A percentile compares a stretch with the other conserved stretches of the same genome.
Evolutionary conservation across 2,888 invertebrate species (phyloP).

Genomic region (Drosophila vallismaia): DNA sequence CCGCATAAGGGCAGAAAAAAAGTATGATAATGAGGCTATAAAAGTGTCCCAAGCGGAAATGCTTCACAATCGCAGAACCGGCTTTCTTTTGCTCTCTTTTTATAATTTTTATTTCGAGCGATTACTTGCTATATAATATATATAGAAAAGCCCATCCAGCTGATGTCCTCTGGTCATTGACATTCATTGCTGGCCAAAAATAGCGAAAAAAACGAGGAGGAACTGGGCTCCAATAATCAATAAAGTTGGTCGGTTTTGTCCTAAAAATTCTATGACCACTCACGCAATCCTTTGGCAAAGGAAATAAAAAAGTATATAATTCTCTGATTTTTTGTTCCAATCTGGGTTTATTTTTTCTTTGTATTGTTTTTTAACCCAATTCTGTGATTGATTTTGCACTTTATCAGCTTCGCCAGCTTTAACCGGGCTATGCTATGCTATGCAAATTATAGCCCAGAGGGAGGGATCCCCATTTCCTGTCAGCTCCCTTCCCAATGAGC

Average conservation of each 20-base stretch:
- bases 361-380: slow-evolving; percentile 9
- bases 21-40: slow-evolving; percentile 44
- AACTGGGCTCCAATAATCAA: slow-evolving; percentile 59
- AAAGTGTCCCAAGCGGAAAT: slow-evolving; percentile 63
- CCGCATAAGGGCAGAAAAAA: slow-evolving; percentile 7
- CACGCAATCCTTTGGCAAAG: slow-evolving; percentile 57
- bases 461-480: slow-evolving; percentile 13
- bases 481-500: slow-evolving; percentile 27
- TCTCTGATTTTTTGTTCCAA: not conserved
- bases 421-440: slow-evolving; percentile 56
- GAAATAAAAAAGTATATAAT: too few species aligned
- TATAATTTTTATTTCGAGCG: slow-evolving; percentile 8
- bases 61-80: slow-evolving; percentile 46
- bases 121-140: not conserved
- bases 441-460: slow-evolving; percentile 39
- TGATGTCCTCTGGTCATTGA: slow-evolving; percentile 74
- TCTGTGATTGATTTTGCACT: slow-evolving; percentile 76
- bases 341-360: slow-evolving; percentile 28
- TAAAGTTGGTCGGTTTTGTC: slow-evolving; percentile 55
- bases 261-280: slow-evolving; percentile 54
- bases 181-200: slow-evolving; percentile 54
- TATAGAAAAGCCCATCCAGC: slow-evolving; percentile 53
- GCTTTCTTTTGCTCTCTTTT: slow-evolving; percentile 19
- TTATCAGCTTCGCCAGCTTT: slow-evolving; percentile 68
- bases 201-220: slow-evolving; percentile 25